These are phyloP conservation scores for Sebastes fasciatus DNA, from an alignment of 2,113 vertebrate genomes.

Conservation along the genomic window DNA sequence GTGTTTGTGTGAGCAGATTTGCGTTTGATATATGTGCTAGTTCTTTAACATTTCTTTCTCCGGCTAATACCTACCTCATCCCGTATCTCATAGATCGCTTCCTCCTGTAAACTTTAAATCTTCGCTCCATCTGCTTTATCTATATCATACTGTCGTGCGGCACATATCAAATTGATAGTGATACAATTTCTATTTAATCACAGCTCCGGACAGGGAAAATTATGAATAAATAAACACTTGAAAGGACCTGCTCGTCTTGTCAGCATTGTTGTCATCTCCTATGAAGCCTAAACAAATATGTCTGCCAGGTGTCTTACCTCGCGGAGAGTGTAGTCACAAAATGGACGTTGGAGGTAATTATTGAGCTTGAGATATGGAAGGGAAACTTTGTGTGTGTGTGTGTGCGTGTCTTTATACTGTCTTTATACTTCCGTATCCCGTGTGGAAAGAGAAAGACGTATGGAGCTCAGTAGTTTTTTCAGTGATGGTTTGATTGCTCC, in stretches of 20 bases:
- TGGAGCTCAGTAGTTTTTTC: slow-evolving; percentile 16
- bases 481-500: slow-evolving; percentile 20
- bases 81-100: background rate
- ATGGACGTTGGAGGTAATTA: slow-evolving; percentile 76
- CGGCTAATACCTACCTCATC: background rate
- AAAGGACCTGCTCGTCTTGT: slow-evolving; percentile 51
- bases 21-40: background rate
- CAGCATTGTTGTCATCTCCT: slow-evolving; percentile 71
- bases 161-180: slow-evolving; percentile 33
- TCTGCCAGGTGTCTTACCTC: slow-evolving; percentile 58
- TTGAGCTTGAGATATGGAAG: slow-evolving; percentile 55
- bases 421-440: slow-evolving; percentile 59
- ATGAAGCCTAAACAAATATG: slow-evolving; percentile 72
- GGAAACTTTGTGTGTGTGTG: slow-evolving; percentile 53
- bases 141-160: slow-evolving; percentile 12
- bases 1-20: slow-evolving; percentile 8
- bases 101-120: slow-evolving; percentile 17
- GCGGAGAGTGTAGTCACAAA: slow-evolving; percentile 51
- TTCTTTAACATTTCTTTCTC: background rate
- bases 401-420: slow-evolving; percentile 35
- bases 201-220: slow-evolving; percentile 50
- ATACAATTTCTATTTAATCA: slow-evolving; percentile 60
- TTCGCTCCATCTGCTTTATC: slow-evolving; percentile 15
- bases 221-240: slow-evolving; percentile 68
- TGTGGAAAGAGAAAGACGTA: slow-evolving; percentile 18